Evolutionary conservation across 2,797 vertebrate species (phyloP), one percentile per base, ranked within the genome.

Genomic region (Falco concolor): DNA sequence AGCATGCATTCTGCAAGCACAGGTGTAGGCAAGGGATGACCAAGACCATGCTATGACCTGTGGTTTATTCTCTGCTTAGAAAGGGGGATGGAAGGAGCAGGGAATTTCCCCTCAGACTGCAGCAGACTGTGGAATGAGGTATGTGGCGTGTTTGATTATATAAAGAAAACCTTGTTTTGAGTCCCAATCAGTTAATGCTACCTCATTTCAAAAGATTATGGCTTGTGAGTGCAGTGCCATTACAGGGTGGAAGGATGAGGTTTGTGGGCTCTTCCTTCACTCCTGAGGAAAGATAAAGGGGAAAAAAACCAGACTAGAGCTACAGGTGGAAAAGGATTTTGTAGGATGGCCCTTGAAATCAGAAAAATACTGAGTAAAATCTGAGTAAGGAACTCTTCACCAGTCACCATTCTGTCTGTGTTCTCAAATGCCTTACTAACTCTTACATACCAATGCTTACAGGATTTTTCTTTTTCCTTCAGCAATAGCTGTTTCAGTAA

Each of bases 391-490:
- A 72, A 57, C 36, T 68, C 34, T 50, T 89, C 14, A 74, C 6
- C 14, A 27, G 18, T 64, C 42, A 36, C 40, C 23, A 25, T 24
- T 73, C 59, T 59, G 23, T 73, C 59, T 59, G 23, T 85, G 30
- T 32, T 88, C 53, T 69, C 50, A 65, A 44, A 50, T 47, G 34
- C 38, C 36, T 42, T 86, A 28, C 30, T 47, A 45, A 44, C 36
- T 87, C 47, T 84, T 65, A 50, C 13, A 7, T 86, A 82, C 20
- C 2, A 0, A 8, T 28, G 19, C 59, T 81, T 78, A 40, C 49
- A 73, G 61, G 22, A 27, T 80, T 97, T 95, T 95, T 67, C 40
- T 52, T 91, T 87, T 93, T 87, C 72, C 44, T 81, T 87, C 87
- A 61, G n/a, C 49, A 5, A 2, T 84, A 86, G 64, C 87, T 94